A percentile compares a stretch with the other conserved stretches of the same genome.
phyloP scores from a whole-genome alignment of 2,113 vertebrate genomes.

The Poecile atricapillus region DNA sequence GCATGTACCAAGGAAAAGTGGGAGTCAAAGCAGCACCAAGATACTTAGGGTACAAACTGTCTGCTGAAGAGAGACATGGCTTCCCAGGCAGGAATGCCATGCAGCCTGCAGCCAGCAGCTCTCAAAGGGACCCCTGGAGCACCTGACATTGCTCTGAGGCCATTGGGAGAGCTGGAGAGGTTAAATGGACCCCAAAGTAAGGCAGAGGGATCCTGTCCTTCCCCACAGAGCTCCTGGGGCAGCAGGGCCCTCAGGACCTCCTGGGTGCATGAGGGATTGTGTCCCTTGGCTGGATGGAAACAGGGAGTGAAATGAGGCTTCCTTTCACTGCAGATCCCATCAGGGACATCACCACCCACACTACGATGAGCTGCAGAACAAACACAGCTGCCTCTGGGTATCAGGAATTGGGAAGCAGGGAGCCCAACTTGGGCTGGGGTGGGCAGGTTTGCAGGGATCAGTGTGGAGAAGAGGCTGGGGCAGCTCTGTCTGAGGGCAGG shows the following conservation, averaged over 20 bases:
- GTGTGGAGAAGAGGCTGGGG: not conserved
- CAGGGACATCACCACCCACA: not conserved
- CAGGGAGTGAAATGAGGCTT: not conserved
- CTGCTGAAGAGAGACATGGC: not conserved
- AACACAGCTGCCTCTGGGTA: not conserved
- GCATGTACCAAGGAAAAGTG: too few species aligned
- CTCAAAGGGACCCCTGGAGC: not conserved
- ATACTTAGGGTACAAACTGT: not conserved
- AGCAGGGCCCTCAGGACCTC: not conserved
- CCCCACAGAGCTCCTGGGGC: fast-evolving
- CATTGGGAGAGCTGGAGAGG: not conserved
- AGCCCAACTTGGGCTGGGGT: fast-evolving
- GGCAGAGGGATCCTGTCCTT: not conserved
- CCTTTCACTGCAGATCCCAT: not conserved
- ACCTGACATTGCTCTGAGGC: fast-evolving
- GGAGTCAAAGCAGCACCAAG: not conserved
- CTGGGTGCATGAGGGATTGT: fast-evolving
- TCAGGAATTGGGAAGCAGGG: not conserved
- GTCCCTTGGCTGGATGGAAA: not conserved
- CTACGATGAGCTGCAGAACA: not conserved
- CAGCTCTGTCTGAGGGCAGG: not conserved
- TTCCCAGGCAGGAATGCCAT: not conserved
- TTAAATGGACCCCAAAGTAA: not conserved
- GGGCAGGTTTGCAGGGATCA: not conserved
- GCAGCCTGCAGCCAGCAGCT: not conserved